Evolutionary conservation across 2,888 invertebrate species (phyloP).

Genomic region (Leucophenga maculata): DNA sequence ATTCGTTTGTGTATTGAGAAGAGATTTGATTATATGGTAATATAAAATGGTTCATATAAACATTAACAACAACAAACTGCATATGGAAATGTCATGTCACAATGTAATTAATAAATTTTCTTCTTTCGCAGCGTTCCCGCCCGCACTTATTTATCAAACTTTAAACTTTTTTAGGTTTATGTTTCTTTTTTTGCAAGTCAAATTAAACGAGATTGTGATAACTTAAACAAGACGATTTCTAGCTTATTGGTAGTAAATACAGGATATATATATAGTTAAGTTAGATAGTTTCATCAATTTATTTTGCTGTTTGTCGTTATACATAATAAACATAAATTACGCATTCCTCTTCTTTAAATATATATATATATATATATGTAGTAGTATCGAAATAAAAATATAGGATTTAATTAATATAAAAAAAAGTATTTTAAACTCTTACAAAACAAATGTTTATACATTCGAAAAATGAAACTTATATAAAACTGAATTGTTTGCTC

Average conservation of each 20-base stretch:
- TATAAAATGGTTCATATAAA: constrained; percentile 31
- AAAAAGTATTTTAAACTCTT: not conserved
- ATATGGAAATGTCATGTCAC: constrained; percentile 37
- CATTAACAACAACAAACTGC: constrained; percentile 51
- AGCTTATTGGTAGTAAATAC: constrained; percentile 54
- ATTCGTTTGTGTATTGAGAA: not conserved
- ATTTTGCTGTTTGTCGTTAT: constrained; percentile 38
- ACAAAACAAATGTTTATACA: not conserved
- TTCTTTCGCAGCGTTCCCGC: too few species aligned
- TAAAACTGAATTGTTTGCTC: not conserved
- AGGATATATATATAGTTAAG: constrained; percentile 55
- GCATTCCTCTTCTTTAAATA: constrained; percentile 30
- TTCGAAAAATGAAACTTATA: not conserved
- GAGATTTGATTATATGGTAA: not conserved
- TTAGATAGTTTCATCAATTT: constrained; percentile 48
- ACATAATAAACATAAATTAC: constrained; percentile 53
- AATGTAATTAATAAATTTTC: constrained; percentile 49
- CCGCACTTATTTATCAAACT: constrained; percentile 39
- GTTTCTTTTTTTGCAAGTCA: constrained; percentile 38
- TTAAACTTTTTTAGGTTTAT: constrained; percentile 51
- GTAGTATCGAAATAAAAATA: constrained; percentile 16
- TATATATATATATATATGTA: constrained; percentile 9
- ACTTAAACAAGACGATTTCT: too few species aligned
- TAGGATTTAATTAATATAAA: not conserved
- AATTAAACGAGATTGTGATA: too few species aligned